phyloP scores from a whole-genome alignment of 64 coral and sea anemone species.

The Exaiptasia diaphana region DNA sequence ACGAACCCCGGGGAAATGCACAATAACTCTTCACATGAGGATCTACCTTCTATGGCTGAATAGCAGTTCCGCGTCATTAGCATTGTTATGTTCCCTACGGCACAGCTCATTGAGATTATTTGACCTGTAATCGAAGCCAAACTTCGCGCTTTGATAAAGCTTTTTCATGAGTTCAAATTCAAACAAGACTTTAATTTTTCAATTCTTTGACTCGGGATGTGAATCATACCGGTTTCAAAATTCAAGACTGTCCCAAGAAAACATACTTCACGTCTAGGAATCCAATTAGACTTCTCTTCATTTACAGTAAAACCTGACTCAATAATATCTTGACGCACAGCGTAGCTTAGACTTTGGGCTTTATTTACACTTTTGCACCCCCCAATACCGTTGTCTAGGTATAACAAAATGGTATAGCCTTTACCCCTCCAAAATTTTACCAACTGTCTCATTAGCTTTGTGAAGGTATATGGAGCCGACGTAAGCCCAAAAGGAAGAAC shows the following conservation, averaged over 20 bases:
- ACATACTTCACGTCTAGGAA: neutral
- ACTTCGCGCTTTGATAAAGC: neutral
- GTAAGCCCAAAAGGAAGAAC: constrained; percentile 24
- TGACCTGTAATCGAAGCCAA: constrained; percentile 25
- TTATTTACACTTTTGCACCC: neutral
- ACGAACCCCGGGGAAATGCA: constrained; percentile 8
- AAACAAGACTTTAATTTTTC: constrained; percentile 19
- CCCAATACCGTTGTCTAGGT: constrained; percentile 29
- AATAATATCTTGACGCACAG: neutral
- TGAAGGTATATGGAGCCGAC: constrained; percentile 35
- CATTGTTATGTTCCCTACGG: constrained; percentile 19
- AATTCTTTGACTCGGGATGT: constrained; percentile 1
- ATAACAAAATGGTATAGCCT: constrained; percentile 26
- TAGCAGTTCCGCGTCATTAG: constrained; percentile 36
- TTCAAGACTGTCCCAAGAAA: constrained; percentile 9
- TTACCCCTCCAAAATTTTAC: constrained; percentile 60
- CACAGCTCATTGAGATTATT: neutral
- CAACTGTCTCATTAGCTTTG: constrained; percentile 46
- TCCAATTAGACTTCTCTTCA: constrained; percentile 35
- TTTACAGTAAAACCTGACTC: constrained; percentile 17
- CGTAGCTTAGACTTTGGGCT: constrained; percentile 2
- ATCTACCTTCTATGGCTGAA: constrained; percentile 27
- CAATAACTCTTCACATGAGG: constrained; percentile 7
- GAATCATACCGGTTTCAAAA: constrained; percentile 16
- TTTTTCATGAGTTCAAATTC: neutral